These are phyloP conservation scores for Serilophus lunatus DNA, from an alignment of 2,113 vertebrate genomes.

Conservation along the genomic window DNA sequence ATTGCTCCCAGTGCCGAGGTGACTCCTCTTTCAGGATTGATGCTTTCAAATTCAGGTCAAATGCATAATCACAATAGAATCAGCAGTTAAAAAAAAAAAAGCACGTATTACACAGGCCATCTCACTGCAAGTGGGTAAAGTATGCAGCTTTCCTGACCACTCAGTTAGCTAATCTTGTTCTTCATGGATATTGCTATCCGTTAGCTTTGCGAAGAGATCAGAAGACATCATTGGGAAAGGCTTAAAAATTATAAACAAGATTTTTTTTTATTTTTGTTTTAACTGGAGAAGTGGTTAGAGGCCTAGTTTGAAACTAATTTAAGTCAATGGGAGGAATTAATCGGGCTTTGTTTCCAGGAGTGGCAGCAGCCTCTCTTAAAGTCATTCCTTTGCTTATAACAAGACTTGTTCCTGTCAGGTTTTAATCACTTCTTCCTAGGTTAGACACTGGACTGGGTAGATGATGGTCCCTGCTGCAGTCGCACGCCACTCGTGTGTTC, in stretches of 20 bases:
- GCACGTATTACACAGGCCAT: neutral
- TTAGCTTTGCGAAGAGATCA: neutral
- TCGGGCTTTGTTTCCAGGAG: slow-evolving; percentile 7
- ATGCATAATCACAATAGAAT: neutral
- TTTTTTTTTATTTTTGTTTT: neutral
- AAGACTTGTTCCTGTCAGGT: neutral
- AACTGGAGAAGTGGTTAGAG: neutral
- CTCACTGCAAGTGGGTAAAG: neutral
- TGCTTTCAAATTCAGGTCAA: neutral
- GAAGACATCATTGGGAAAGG: neutral
- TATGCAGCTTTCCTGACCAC: neutral
- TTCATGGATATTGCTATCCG: neutral
- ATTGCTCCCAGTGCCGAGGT: neutral
- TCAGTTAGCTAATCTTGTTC: neutral
- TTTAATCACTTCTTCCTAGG: neutral
- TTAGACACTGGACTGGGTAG: neutral
- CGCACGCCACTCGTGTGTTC: rapidly evolving
- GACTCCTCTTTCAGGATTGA: neutral
- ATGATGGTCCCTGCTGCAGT: neutral
- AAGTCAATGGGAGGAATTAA: slow-evolving; percentile 1
- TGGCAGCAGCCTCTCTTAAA: neutral
- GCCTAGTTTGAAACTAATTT: neutral
- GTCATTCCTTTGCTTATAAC: neutral
- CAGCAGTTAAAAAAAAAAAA: neutral
- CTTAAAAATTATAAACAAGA: neutral